A percentile compares a stretch with the other conserved stretches of the same genome.
These are phyloP conservation scores for Pocillopora grandis DNA, from an alignment of 92 coral and sea anemone species.

Conservation along the genomic window DNA sequence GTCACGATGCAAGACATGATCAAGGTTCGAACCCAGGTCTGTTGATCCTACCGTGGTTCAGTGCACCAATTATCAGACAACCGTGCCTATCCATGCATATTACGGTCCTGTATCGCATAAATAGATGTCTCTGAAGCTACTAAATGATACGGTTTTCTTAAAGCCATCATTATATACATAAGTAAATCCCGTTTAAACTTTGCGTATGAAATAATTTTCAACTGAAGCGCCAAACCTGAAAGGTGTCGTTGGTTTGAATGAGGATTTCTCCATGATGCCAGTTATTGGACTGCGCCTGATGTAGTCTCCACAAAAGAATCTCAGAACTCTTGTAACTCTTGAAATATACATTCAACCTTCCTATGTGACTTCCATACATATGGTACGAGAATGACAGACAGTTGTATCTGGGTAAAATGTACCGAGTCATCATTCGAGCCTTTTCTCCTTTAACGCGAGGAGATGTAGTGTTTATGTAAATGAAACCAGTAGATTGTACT, in stretches of 20 bases:
- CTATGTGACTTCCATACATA: slow-evolving; percentile 60
- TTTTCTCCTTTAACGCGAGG: slow-evolving; percentile 21
- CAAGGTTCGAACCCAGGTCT: too few species aligned
- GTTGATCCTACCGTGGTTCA: too few species aligned
- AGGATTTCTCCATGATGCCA: slow-evolving; percentile 60
- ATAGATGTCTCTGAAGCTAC: too few species aligned
- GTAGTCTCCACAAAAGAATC: slow-evolving; percentile 66
- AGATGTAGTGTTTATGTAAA: not conserved
- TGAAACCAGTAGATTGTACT: slow-evolving; percentile 17
- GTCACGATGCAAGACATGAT: too few species aligned
- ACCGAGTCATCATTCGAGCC: slow-evolving; percentile 40
- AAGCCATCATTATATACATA: too few species aligned
- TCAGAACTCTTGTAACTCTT: slow-evolving; percentile 15
- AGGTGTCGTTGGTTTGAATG: slow-evolving; percentile 19
- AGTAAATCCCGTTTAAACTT: too few species aligned
- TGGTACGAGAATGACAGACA: slow-evolving; percentile 60
- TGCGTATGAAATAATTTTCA: not conserved
- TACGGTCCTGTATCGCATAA: too few species aligned
- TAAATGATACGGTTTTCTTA: too few species aligned
- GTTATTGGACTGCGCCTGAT: slow-evolving; percentile 37
- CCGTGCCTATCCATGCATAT: too few species aligned
- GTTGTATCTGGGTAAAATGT: slow-evolving; percentile 48
- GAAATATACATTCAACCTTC: slow-evolving; percentile 66
- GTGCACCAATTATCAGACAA: too few species aligned
- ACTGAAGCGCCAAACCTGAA: slow-evolving; percentile 45